Evolutionary conservation across 1,140 invertebrate species (phyloP).

Genomic region (Cherax destructor): DNA sequence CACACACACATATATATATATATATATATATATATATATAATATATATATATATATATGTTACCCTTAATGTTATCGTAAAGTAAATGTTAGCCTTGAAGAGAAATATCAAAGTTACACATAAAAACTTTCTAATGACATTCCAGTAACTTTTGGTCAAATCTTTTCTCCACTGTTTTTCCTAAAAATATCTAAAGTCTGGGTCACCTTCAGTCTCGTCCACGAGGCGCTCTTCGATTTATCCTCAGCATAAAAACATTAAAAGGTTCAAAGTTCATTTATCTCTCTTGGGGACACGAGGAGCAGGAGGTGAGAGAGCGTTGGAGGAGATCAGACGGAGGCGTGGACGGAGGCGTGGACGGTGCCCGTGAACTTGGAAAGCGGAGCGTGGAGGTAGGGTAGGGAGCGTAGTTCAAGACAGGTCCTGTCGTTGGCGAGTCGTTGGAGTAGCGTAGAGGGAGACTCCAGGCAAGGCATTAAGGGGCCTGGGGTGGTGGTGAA

Average conservation of each 20-base stretch:
- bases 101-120: too few species aligned
- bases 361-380: background rate
- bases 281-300: background rate
- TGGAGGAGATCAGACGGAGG: background rate
- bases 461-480: too few species aligned
- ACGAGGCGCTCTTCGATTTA: background rate
- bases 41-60: background rate
- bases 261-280: slow-evolving; percentile 4
- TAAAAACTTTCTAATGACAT: too few species aligned
- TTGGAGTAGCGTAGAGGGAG: too few species aligned
- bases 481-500: too few species aligned
- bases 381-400: background rate
- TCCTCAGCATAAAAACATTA: background rate
- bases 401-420: background rate
- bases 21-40: background rate
- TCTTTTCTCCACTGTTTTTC: background rate
- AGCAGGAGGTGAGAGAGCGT: background rate
- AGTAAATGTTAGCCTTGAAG: too few species aligned
- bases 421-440: too few species aligned
- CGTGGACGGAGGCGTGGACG: background rate
- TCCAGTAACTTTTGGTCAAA: background rate
- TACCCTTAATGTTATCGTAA: too few species aligned
- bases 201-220: background rate
- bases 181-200: background rate
- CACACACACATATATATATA: background rate